Evolutionary conservation across 2,113 vertebrate genomes (phyloP), one percentile per base, ranked within the genome.

Genomic region (Pipra filicauda): DNA sequence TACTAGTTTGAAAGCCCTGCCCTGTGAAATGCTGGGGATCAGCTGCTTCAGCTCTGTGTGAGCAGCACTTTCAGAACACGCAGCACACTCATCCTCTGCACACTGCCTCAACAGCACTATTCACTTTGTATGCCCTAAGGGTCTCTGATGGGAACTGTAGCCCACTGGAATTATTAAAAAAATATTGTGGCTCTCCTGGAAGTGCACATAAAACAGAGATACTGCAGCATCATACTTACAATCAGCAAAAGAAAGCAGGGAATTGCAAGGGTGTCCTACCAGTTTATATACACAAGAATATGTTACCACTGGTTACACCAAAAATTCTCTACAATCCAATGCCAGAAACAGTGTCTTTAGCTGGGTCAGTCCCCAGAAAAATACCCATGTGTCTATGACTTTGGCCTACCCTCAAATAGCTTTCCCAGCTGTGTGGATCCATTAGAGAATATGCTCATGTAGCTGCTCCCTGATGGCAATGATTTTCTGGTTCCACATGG

Each of bases 31-130:
- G 17, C 0, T 87, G 51, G 5, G 54, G 37, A 48, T 71, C 39
- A 30, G 52, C 41, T 79, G 31, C 57, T 74, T 77, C 16, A 54
- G 62, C 27, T 87, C 23, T 41, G 9, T 3, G 14, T 10, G 39
- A 91, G 35, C 26, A 77, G 55, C 44, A 14, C 39, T 28, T 58
- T 26, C 10, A 46, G 52, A 80, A 80, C 15, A 57, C 15, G 28
- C 37, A 57, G n/a, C 30, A 43, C 4, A 2, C 4, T 31, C 19
- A 26, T 48, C 44, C 72, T 79, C 75, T 14, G 27, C 2, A 2
- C 4, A 0, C 18, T 54, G 58, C 59, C 15, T 74, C 1, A 0
- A 41, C 21, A 55, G 24, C 18, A 46, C 15, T 0, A 0, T 46
- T 81, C 15, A 21, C 35, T 44, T 44, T 49, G 11, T 77, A 91